Conservation (phyloP, 2,888 invertebrate species). For the Napeogenes inachia region DNA sequence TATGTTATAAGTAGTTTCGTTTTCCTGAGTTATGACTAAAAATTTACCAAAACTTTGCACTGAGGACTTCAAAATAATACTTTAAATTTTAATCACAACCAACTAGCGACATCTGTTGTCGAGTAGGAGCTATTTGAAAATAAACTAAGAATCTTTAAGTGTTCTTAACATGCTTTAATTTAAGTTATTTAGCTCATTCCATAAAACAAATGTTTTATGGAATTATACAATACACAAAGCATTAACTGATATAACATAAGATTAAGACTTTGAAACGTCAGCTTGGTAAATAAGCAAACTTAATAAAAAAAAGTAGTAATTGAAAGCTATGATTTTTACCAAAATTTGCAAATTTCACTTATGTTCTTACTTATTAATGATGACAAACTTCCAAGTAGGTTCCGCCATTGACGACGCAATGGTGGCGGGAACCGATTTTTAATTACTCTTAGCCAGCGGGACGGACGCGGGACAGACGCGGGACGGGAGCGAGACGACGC, state of each 20-base stretch:
- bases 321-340: too few species aligned
- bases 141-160: too few species aligned
- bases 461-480: slow-evolving; percentile 39
- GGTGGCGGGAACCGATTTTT: slow-evolving; percentile 53
- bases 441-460: slow-evolving; percentile 53
- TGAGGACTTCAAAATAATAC: neutral
- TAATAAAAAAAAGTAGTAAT: too few species aligned
- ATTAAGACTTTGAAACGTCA: too few species aligned
- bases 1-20: too few species aligned
- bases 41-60: too few species aligned
- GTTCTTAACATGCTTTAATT: too few species aligned
- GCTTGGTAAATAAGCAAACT: too few species aligned
- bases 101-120: slow-evolving; percentile 34
- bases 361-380: neutral
- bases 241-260: neutral
- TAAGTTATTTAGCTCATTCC: too few species aligned
- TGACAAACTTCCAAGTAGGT: slow-evolving; percentile 29
- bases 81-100: neutral
- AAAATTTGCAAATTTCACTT: too few species aligned
- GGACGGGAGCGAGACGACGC: slow-evolving; percentile 38
- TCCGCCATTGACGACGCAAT: slow-evolving; percentile 45
- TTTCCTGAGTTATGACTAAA: too few species aligned
- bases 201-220: too few species aligned
- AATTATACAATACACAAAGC: neutral
- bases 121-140: slow-evolving; percentile 25